Conservation (phyloP, 2,888 invertebrate species). For the Ametastegia equiseti region DNA sequence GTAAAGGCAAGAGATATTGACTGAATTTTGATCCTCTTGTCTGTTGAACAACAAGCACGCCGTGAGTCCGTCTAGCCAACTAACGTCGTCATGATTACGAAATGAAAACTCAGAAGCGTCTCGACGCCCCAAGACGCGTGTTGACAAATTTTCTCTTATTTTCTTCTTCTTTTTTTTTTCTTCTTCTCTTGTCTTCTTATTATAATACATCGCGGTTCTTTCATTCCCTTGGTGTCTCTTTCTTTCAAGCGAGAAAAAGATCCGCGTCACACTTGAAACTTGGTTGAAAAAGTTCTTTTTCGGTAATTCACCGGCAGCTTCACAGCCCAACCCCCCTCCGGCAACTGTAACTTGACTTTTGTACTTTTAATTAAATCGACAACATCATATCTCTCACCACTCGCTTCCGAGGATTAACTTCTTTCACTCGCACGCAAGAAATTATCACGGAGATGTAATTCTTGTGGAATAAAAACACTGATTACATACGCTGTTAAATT, state of each 20-base stretch:
- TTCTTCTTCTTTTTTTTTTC: background rate
- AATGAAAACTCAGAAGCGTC: constrained; percentile 3
- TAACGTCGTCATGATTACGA: constrained; percentile 22
- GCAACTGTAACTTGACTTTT: background rate
- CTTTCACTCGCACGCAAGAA: background rate
- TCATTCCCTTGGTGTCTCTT: background rate
- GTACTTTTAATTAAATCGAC: background rate
- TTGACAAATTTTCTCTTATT: constrained; percentile 3
- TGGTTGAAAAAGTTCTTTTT: background rate
- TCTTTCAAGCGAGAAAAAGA: background rate
- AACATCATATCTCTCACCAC: background rate
- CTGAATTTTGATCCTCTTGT: background rate
- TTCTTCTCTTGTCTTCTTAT: background rate
- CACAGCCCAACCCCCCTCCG: background rate
- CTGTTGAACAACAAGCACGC: background rate
- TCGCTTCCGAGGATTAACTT: background rate
- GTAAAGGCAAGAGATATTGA: constrained; percentile 16
- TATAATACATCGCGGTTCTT: background rate
- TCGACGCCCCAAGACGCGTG: constrained; percentile 3
- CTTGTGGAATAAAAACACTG: no score
- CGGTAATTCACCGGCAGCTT: background rate
- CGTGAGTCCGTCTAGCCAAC: background rate
- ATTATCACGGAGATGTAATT: background rate
- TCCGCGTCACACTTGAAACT: background rate
- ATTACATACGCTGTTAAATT: no score